phyloP scores from a whole-genome alignment of 2,888 invertebrate species.

The Colostygia pectinataria region DNA sequence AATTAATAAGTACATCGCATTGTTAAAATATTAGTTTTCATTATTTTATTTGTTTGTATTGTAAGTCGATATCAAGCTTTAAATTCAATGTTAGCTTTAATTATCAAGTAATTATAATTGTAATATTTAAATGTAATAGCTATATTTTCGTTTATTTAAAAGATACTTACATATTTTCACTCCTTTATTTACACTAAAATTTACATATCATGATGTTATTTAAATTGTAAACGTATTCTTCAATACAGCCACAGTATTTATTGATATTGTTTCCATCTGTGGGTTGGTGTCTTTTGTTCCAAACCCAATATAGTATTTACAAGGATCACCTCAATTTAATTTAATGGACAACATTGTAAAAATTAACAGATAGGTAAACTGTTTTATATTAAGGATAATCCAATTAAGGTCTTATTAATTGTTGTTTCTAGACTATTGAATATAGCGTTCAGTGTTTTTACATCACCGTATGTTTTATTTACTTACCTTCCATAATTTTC shows the following conservation, averaged over 20 bases:
- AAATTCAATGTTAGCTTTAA: conserved; percentile 82
- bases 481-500: conserved; percentile 18
- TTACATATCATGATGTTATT: conserved; percentile 49
- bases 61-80: conserved; percentile 78
- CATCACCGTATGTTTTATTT: conserved; percentile 49
- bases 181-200: conserved; percentile 39
- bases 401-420: conserved; percentile 65
- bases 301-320: conserved; percentile 25
- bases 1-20: conserved; percentile 26
- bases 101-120: conserved; percentile 62
- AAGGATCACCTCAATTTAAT: conserved; percentile 44
- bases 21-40: conserved; percentile 20
- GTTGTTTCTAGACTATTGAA: conserved; percentile 78
- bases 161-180: conserved; percentile 17
- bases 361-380: conserved; percentile 34
- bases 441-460: conserved; percentile 80
- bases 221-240: conserved; percentile 17
- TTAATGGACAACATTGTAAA: conserved; percentile 39
- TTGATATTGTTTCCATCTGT: no score
- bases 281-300: background rate
- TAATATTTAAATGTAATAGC: conserved; percentile 49
- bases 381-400: conserved; percentile 45
- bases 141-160: conserved; percentile 32
- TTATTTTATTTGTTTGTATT: conserved; percentile 39
- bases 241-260: no score